Base-by-base conservation (phyloP, 2,888 invertebrate genomes). In the Folsomia candida region DNA sequence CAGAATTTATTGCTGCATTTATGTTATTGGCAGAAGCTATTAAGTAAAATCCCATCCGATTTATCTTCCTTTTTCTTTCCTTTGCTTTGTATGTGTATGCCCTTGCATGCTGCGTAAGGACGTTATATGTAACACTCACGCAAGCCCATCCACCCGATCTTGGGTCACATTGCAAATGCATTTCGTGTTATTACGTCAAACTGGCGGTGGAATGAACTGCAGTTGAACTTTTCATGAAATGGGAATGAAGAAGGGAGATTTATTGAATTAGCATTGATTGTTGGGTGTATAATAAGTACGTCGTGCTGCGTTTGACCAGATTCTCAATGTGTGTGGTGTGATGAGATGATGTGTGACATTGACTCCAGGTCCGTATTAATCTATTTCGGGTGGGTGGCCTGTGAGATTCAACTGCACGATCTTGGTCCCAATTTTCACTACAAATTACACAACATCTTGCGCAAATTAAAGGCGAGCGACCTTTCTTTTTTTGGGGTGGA, bases 1-100 rank as follows among this genome's bases (percentile, higher is more conserved):
- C 3, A 51, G 20, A 57, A 65, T 65, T 65, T 65, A 65, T 65
- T 24, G 20, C 54, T 20, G n/a, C 9, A 54, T 57, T 57, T 27
- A 65, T 65, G 65, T 54, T 51, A 54, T 57, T 65, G 65, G 65
- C 65, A 65, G 65, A 54, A 47, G 3, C 63, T 37, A 64, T 64
- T 61, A 61, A 54, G 22, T 22, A 20, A 54, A 28, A 61, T 61
- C 61, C 6, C 29, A 18, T 61, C n/a, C n/a, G 59, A 59, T 24
- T 59, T 59, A 14, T 24, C 26, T 59, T 24, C 54, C 54, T 54
- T 24, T 54, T 54, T 18, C 18, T 47, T 47, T 47, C 14, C 47
- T 47, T 47, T 9, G n/a, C n/a, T 57, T 22, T 6, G 57, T 37
- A 37, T 37, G 37, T 37, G 37, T 9, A 37, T 37, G 37, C 37